These are phyloP conservation scores for Eumacrocentrus americanus DNA, from an alignment of 2,888 invertebrate species.

Conservation along the genomic window DNA sequence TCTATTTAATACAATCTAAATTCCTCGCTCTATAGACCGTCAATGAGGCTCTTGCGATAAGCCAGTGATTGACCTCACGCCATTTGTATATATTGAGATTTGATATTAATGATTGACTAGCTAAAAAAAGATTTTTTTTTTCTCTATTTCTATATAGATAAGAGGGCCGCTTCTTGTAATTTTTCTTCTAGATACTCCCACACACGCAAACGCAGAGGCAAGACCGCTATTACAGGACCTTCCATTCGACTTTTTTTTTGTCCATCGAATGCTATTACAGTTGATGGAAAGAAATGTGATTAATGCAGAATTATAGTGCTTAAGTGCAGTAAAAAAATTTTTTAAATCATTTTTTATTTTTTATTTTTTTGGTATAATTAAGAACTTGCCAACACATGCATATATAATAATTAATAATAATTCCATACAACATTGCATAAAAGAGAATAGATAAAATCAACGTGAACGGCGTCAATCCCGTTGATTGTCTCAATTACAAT, in stretches of 20 bases:
- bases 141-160: neutral
- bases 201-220: constrained; percentile 44
- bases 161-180: neutral
- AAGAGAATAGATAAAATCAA: neutral
- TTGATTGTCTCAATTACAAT: constrained; percentile 16
- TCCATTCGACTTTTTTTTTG: neutral
- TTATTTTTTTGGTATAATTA: constrained; percentile 15
- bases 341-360: constrained; percentile 10
- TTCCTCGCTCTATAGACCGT: too few species aligned
- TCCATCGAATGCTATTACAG: neutral
- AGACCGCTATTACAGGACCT: constrained; percentile 20
- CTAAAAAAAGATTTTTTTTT: too few species aligned
- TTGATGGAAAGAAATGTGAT: neutral
- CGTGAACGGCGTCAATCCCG: constrained; percentile 2
- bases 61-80: too few species aligned
- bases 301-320: neutral
- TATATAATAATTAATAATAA: too few species aligned
- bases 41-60: too few species aligned
- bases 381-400: neutral
- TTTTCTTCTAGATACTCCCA: constrained; percentile 36
- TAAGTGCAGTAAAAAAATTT: constrained; percentile 4
- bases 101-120: too few species aligned
- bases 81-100: too few species aligned
- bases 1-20: too few species aligned
- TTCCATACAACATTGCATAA: neutral